phyloP scores from a whole-genome alignment of 2,888 invertebrate genomes.

The Microdon myrmicae region DNA sequence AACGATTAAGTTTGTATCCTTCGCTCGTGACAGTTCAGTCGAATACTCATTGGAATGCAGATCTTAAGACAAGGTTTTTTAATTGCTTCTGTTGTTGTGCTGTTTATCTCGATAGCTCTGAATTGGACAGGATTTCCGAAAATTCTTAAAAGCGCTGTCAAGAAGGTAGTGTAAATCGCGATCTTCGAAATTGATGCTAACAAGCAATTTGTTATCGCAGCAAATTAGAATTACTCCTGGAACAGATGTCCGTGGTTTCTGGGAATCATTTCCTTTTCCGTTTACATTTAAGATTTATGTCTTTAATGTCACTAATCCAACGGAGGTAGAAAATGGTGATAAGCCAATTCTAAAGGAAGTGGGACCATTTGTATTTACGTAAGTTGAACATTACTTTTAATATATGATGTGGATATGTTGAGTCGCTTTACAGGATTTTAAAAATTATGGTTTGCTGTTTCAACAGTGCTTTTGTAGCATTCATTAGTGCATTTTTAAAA shows the following conservation, averaged over 20 bases:
- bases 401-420: too few relatives aligned
- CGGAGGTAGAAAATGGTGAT: conserved; percentile 75
- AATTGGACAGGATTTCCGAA: conserved; percentile 40
- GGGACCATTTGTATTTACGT: conserved; percentile 87
- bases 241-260: conserved; percentile 78
- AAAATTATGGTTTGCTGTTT: too few relatives aligned
- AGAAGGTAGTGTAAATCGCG: conserved; percentile 18
- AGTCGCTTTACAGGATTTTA: too few relatives aligned
- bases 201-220: conserved; percentile 32
- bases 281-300: conserved; percentile 79
- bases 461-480: too few relatives aligned
- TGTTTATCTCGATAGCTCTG: conserved; percentile 26
- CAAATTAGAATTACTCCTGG: conserved; percentile 71
- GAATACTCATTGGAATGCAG: too few relatives aligned
- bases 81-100: conserved; percentile 8
- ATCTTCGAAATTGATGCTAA: too few relatives aligned
- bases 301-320: conserved; percentile 83
- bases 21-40: too few relatives aligned
- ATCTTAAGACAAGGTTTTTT: too few relatives aligned
- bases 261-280: conserved; percentile 80
- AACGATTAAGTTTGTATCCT: too few relatives aligned
- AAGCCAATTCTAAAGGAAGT: conserved; percentile 78
- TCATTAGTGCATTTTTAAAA: too few relatives aligned
- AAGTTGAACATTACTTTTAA: conserved; percentile 62
- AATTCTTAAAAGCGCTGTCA: conserved; percentile 26